Evolutionary conservation across 2,113 vertebrate genomes (phyloP).

Genomic region (Brachirus orientalis): DNA sequence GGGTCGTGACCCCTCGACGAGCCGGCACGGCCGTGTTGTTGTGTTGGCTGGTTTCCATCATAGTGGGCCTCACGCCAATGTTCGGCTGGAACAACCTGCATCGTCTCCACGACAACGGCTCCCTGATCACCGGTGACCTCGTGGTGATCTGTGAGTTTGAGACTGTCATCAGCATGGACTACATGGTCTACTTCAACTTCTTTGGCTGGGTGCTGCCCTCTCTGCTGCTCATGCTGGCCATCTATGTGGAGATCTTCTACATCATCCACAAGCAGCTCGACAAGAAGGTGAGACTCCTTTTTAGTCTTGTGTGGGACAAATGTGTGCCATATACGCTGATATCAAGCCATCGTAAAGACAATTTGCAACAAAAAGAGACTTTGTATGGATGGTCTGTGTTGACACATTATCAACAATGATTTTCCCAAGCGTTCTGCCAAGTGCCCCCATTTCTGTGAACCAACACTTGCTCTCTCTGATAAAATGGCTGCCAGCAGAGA

Average conservation of each 20-base stretch:
- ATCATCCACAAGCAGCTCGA: conserved; percentile 95
- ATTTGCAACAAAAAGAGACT: neutral
- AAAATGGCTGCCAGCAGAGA: too few species aligned
- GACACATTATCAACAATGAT: neutral
- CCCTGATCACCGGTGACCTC: conserved; percentile 54
- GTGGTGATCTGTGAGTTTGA: conserved; percentile 90
- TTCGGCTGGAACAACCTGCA: conserved; percentile 94
- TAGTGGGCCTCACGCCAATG: conserved; percentile 93
- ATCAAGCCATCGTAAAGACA: neutral
- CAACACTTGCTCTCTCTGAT: too few species aligned
- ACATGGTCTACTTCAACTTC: conserved; percentile 99
- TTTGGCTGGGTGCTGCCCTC: conserved; percentile 95
- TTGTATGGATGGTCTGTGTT: neutral
- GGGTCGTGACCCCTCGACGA: conserved; percentile 87
- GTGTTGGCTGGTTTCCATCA: conserved; percentile 91
- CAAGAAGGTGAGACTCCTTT: conserved; percentile 84
- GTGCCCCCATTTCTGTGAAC: too few species aligned
- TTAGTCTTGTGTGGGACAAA: neutral
- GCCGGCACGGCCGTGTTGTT: conserved; percentile 87
- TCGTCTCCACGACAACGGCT: conserved; percentile 71
- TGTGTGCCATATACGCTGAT: neutral
- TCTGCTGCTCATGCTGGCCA: conserved; percentile 91
- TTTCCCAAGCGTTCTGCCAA: too few species aligned
- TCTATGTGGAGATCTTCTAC: conserved; percentile 96
- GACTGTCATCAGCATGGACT: conserved; percentile 96